phyloP scores from a whole-genome alignment of 2,888 invertebrate species.

The Epicampocera succincta region DNA sequence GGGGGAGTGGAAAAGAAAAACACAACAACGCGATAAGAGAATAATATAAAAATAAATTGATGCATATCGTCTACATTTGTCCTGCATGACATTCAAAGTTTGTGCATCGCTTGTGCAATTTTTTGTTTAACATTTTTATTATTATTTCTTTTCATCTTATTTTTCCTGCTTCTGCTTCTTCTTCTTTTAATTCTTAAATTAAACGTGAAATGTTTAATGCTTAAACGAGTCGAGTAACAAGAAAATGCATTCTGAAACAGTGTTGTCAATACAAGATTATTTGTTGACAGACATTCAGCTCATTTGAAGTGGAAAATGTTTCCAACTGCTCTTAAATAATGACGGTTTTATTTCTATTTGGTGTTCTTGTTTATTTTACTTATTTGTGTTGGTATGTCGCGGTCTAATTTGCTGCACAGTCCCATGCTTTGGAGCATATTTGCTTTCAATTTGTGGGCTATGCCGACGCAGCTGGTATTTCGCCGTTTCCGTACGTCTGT shows the following conservation, averaged over 20 bases:
- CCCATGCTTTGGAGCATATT: too few species aligned
- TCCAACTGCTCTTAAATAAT: too few species aligned
- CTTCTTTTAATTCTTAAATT: constrained; percentile 50
- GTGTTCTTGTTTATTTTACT: too few species aligned
- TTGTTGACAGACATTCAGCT: too few species aligned
- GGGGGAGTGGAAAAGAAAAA: not conserved
- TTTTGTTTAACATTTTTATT: constrained; percentile 30
- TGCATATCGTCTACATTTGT: constrained; percentile 64
- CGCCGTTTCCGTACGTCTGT: too few species aligned
- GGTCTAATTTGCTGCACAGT: too few species aligned
- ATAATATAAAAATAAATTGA: constrained; percentile 60
- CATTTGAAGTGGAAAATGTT: too few species aligned
- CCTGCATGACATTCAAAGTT: constrained; percentile 70
- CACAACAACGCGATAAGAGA: constrained; percentile 38
- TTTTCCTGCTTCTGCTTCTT: not conserved
- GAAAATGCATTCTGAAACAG: constrained; percentile 31
- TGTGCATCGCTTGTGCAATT: constrained; percentile 26
- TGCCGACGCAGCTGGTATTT: too few species aligned
- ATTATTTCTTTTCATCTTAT: not conserved
- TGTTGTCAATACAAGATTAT: constrained; percentile 32
- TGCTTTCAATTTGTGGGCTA: too few species aligned
- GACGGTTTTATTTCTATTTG: too few species aligned
- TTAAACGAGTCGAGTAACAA: constrained; percentile 45
- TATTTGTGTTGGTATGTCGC: too few species aligned
- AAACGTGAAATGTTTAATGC: constrained; percentile 52